A percentile compares a stretch with the other conserved stretches of the same genome.
Conservation (phyloP, 2,113 vertebrate genomes). For the Leiothrix lutea region DNA sequence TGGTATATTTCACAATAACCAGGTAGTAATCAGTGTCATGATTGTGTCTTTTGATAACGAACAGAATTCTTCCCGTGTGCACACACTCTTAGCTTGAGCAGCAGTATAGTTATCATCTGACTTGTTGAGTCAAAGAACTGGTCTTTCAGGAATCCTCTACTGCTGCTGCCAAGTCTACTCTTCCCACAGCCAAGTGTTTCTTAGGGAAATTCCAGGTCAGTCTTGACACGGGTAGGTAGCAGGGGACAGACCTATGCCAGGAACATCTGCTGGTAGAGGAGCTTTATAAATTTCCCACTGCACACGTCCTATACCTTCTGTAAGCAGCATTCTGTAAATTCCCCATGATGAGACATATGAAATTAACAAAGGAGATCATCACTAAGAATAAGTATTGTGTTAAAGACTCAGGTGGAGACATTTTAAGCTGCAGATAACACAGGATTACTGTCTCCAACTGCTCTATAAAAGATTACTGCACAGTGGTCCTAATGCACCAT, state of each 20-base stretch:
- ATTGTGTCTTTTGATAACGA: constrained; percentile 17
- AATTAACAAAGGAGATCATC: not conserved
- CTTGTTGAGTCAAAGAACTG: constrained; percentile 44
- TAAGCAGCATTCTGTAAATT: not conserved
- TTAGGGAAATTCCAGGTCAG: not conserved
- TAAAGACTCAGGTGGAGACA: not conserved
- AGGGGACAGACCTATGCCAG: not conserved
- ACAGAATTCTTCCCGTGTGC: constrained; percentile 15
- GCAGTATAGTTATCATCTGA: constrained; percentile 11
- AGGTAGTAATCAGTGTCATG: constrained; percentile 2
- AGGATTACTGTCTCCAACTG: not conserved
- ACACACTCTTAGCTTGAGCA: not conserved
- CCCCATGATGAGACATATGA: not conserved
- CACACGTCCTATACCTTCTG: not conserved
- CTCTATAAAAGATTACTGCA: not conserved
- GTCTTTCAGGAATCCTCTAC: constrained; percentile 42
- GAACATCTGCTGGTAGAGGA: not conserved
- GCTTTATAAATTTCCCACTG: not conserved
- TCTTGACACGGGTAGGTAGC: not conserved
- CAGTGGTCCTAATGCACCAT: not conserved
- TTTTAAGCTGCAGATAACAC: not conserved
- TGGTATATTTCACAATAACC: constrained; percentile 1
- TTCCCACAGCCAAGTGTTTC: not conserved
- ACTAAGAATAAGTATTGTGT: not conserved
- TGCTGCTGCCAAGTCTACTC: not conserved